Evolutionary conservation across 2,113 vertebrate genomes (phyloP), one percentile per base, ranked within the genome.

Genomic region (Trematocara variabile): DNA sequence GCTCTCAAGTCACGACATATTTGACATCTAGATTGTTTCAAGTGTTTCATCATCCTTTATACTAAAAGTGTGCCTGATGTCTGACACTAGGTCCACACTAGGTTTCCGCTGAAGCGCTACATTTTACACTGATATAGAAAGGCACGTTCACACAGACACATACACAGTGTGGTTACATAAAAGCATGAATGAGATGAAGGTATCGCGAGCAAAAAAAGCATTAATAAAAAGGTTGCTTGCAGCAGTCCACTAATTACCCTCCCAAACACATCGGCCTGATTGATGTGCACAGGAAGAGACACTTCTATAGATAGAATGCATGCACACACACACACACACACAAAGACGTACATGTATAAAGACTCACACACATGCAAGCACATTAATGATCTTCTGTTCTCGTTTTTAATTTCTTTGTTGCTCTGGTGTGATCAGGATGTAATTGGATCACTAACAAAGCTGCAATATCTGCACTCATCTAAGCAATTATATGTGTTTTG

Each of bases 211-310:
- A 81, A 91, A 89, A 87, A 87, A 83, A 83, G 56, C 22, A 73
- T 56, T 33, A 81, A 89, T 80, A 73, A 87, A 93, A 85, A 81
- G 89, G 78, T 88, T 65, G 91, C 92, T 90, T 82, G 78, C 83
- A 75, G 92, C 92, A 55, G 85, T 82, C 89, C 85, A 80, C 92
- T 95, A 95, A 95, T 95, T 95, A 95, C 86, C 88, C 87, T 90
- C 84, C 84, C 88, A 93, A 93, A 93, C 90, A 90, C 88, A 87
- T 50, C 75, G 28, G 56, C 80, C 82, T 93, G 93, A 95, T 93
- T 94, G 94, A 94, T 95, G 86, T 91, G 79, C 34, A 56, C 87
- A 80, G 70, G 77, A 92, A 87, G 85, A 88, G 77, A 86, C 48
- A 50, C 82, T 65, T 84, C 73, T 88, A 11, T 84, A 83, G 65